A percentile compares a stretch with the other conserved stretches of the same genome.
Evolutionary conservation across 2,888 invertebrate genomes (phyloP).

Genomic region (Baronia brevicornis): DNA sequence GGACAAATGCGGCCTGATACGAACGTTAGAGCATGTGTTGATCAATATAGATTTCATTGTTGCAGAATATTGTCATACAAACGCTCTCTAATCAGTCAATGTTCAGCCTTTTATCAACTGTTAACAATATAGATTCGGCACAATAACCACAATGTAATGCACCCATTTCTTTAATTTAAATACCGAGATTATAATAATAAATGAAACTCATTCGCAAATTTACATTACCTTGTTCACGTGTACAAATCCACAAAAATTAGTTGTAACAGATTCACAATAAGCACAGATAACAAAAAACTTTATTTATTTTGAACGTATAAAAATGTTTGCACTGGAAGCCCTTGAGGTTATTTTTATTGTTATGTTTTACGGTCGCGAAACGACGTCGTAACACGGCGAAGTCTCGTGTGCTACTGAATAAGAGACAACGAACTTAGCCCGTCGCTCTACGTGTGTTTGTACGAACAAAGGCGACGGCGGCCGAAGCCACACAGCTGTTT

Average conservation of each 20-base stretch:
- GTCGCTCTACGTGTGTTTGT: constrained; percentile 23
- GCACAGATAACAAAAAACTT: constrained; percentile 10
- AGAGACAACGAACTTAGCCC: constrained; percentile 45
- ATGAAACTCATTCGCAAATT: constrained; percentile 1
- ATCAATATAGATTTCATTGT: too few relatives aligned
- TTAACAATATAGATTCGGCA: too few relatives aligned
- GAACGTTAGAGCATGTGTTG: too few relatives aligned
- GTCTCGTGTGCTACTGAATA: constrained; percentile 12
- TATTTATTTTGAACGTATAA: constrained; percentile 3
- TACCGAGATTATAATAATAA: not conserved
- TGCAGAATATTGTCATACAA: too few relatives aligned
- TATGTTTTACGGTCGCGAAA: not conserved
- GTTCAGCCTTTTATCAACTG: too few relatives aligned
- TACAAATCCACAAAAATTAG: constrained; percentile 7
- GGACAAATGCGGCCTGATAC: too few relatives aligned
- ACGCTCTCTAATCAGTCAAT: too few relatives aligned
- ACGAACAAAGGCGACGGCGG: constrained; percentile 52
- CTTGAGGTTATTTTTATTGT: constrained; percentile 9
- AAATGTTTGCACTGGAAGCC: constrained; percentile 10
- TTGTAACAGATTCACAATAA: constrained; percentile 4
- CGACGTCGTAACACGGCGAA: not conserved
- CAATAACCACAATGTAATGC: too few relatives aligned
- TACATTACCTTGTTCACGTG: constrained; percentile 7
- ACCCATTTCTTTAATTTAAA: too few relatives aligned
- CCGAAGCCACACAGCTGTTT: constrained; percentile 64